Evolutionary conservation across 1,140 invertebrate genomes (phyloP).

Genomic region (Nasonia longicornis): DNA sequence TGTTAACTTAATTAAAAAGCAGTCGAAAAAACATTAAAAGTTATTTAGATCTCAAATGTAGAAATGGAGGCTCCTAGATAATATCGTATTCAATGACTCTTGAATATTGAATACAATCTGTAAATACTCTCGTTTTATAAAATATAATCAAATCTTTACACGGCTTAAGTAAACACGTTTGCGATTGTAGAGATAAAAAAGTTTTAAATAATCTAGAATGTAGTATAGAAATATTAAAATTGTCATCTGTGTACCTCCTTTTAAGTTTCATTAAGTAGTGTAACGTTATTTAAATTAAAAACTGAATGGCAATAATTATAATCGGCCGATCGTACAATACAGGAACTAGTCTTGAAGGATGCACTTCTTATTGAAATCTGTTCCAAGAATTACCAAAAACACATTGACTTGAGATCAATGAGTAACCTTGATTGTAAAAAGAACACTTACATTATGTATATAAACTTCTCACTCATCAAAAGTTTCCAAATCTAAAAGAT

Average conservation of each 20-base stretch:
- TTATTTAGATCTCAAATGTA: neutral
- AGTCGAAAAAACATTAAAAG: neutral
- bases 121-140: neutral
- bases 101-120: neutral
- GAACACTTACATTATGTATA: slow-evolving; percentile 29
- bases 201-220: neutral
- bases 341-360: slow-evolving; percentile 30
- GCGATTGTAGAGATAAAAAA: neutral
- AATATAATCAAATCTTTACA: neutral
- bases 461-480: slow-evolving; percentile 27
- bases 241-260: neutral
- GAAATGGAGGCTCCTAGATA: neutral
- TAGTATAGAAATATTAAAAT: neutral
- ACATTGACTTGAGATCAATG: slow-evolving; percentile 34
- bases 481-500: slow-evolving; percentile 28
- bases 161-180: neutral
- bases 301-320: neutral
- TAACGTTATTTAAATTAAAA: neutral
- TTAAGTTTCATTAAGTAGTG: neutral
- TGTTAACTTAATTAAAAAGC: neutral
- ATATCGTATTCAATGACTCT: neutral
- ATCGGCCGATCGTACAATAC: neutral
- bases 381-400: slow-evolving; percentile 12
- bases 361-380: slow-evolving; percentile 6
- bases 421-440: slow-evolving; percentile 23